Percentiles rank a stretch among this genome's conserved stretches.
Evolutionary conservation across 2,888 invertebrate species (phyloP).

Genomic region (Anaspis maculata): DNA sequence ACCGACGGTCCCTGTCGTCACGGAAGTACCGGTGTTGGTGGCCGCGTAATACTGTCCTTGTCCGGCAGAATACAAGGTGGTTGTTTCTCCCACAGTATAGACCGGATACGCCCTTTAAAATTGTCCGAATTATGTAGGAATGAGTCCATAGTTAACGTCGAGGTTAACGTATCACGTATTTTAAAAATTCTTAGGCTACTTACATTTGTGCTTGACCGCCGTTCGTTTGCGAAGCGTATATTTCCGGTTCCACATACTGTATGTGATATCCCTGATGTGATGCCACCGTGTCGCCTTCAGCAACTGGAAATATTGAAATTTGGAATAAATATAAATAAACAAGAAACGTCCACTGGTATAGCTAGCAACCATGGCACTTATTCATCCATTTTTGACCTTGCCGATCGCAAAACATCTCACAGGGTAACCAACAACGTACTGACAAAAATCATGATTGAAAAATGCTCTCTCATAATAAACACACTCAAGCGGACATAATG

Average conservation of each 20-base stretch:
- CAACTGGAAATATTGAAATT: conserved; percentile 38
- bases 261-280: conserved; percentile 58
- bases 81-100: conserved; percentile 62
- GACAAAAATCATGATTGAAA: conserved; percentile 14
- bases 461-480: conserved; percentile 16
- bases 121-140: background rate
- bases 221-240: conserved; percentile 51
- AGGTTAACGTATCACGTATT: too few relatives aligned
- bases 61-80: conserved; percentile 50
- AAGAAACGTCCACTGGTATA: conserved; percentile 2
- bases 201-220: conserved; percentile 54
- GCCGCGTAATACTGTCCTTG: conserved; percentile 66
- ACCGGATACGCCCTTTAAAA: conserved; percentile 62
- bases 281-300: conserved; percentile 53
- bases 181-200: conserved; percentile 24
- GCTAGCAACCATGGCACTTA: conserved; percentile 8
- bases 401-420: conserved; percentile 15
- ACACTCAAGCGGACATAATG: conserved; percentile 20
- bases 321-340: conserved; percentile 16
- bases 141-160: too few relatives aligned
- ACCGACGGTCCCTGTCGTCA: conserved; percentile 41
- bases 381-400: conserved; percentile 12
- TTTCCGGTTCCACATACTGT: conserved; percentile 65
- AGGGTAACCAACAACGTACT: conserved; percentile 6
- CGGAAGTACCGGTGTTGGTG: conserved; percentile 57